Evolutionary conservation across 2,797 vertebrate species (phyloP).

Genomic region (Arvicola amphibius): DNA sequence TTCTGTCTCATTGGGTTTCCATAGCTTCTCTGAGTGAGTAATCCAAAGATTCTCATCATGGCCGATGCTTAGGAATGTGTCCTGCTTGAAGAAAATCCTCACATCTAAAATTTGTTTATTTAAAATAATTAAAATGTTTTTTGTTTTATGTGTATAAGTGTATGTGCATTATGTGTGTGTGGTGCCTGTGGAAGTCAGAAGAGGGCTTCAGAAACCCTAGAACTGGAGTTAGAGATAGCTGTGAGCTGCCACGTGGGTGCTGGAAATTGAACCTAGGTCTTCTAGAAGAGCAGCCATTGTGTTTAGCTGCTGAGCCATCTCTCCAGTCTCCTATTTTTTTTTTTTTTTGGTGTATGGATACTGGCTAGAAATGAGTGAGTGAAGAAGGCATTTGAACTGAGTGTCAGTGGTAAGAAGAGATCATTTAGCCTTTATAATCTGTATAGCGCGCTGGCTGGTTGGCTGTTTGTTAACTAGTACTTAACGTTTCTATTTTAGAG

Average conservation of each 20-base stretch:
- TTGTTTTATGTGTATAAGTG: not conserved
- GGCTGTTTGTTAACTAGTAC: constrained; percentile 35
- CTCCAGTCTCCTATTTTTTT: constrained; percentile 1
- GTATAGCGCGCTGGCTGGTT: not conserved
- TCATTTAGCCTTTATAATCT: constrained; percentile 19
- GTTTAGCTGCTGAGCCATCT: not conserved
- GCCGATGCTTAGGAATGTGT: constrained; percentile 55
- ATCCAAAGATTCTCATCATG: constrained; percentile 50
- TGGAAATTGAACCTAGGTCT: not conserved
- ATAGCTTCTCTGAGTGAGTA: constrained; percentile 38
- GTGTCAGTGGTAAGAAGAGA: not conserved
- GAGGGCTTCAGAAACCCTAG: not conserved
- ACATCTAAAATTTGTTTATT: constrained; percentile 62
- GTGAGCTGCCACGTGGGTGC: not conserved
- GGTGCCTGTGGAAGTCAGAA: not conserved
- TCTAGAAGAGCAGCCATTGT: not conserved
- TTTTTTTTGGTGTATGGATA: not conserved
- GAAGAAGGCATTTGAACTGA: not conserved
- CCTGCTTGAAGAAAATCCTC: constrained; percentile 19
- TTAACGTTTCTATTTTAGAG: constrained; percentile 7
- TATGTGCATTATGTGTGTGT: not conserved
- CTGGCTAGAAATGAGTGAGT: constrained; percentile 25
- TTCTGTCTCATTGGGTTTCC: constrained; percentile 47
- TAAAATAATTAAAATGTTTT: not conserved
- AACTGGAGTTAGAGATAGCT: not conserved